A percentile compares a stretch with the other conserved stretches of the same genome.
phyloP scores from a whole-genome alignment of 2,797 vertebrate species.

The Acrossocheilus wenchowensis region DNA sequence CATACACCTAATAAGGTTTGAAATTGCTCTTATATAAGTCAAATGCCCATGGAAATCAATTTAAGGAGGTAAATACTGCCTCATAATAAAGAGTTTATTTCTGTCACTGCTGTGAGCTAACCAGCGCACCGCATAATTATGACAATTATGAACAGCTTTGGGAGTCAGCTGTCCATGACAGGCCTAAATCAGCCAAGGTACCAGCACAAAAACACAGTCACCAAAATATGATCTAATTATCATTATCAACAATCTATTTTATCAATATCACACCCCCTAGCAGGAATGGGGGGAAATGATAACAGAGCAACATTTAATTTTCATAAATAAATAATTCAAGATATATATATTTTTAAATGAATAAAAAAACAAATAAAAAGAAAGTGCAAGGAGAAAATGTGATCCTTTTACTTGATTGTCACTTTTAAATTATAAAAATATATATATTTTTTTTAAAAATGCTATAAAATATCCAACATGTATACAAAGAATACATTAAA shows the following conservation, averaged over 20 bases:
- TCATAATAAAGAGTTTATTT: not conserved
- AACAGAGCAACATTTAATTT: not conserved
- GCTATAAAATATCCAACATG: not conserved
- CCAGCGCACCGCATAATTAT: not conserved
- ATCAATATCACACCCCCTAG: not conserved
- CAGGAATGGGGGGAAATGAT: not conserved
- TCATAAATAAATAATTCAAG: not conserved
- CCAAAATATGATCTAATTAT: not conserved
- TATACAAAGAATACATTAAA: not conserved
- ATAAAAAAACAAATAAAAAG: not conserved
- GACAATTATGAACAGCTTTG: conserved; percentile 1
- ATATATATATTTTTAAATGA: not conserved
- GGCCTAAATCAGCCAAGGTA: not conserved
- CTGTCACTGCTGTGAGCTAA: not conserved
- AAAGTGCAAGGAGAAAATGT: not conserved
- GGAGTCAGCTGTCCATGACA: not conserved
- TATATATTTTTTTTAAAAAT: not conserved
- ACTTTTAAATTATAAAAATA: not conserved
- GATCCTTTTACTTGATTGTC: not conserved
- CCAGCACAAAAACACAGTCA: not conserved
- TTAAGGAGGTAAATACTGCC: not conserved
- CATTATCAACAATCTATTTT: not conserved
- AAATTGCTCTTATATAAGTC: not conserved
- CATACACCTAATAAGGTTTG: not conserved
- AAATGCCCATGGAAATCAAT: conserved; percentile 1